A percentile compares a stretch with the other conserved stretches of the same genome.
phyloP scores from a whole-genome alignment of 1,140 invertebrate genomes.

The Apis laboriosa region DNA sequence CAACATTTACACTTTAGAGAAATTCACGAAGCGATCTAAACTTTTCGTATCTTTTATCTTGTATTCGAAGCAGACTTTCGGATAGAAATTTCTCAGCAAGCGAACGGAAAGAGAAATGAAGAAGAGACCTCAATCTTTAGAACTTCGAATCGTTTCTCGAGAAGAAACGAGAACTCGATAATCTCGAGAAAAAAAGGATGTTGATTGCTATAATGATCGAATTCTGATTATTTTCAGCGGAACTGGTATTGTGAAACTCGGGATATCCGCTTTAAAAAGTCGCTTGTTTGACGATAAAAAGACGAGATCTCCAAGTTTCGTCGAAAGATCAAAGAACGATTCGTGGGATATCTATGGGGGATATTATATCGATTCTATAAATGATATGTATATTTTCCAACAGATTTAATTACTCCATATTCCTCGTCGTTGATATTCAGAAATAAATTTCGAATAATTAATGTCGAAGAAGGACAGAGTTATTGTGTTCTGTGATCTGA shows the following conservation, averaged over 20 bases:
- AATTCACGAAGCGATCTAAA: constrained; percentile 1
- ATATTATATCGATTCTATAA: too few species aligned
- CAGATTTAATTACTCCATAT: not conserved
- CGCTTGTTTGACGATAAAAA: not conserved
- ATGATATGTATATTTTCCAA: not conserved
- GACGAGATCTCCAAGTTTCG: not conserved
- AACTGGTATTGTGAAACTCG: not conserved
- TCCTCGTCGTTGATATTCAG: not conserved
- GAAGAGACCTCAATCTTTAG: too few species aligned
- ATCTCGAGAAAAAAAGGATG: not conserved
- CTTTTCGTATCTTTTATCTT: not conserved
- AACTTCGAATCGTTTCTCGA: too few species aligned
- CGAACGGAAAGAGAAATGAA: not conserved
- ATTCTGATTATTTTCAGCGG: not conserved
- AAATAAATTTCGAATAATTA: not conserved
- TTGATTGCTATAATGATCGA: not conserved
- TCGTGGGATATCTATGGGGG: not conserved
- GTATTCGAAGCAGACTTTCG: not conserved
- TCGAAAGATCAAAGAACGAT: not conserved
- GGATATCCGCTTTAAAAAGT: not conserved
- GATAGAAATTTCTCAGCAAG: not conserved
- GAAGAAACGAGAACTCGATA: not conserved
- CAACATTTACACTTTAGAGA: not conserved
- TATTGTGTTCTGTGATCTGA: not conserved
- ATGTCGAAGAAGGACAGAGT: too few species aligned